Conservation (phyloP, 2,888 invertebrate species). For the Caenorhabditis sinica region DNA sequence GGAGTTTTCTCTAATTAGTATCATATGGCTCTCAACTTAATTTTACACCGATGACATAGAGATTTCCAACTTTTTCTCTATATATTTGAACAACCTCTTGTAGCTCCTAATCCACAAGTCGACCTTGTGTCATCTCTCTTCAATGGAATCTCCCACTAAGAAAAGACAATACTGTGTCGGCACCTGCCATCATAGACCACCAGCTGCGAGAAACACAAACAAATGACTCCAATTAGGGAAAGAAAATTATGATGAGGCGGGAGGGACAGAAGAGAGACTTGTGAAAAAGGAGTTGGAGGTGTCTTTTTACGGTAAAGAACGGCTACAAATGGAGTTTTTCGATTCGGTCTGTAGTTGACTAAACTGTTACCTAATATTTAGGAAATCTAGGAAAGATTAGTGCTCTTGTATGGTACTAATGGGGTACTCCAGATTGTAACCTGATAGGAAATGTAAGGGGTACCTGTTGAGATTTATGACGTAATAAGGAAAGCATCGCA, state of each 20-base stretch:
- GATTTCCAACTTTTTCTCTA: constrained; percentile 12
- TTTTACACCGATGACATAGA: background rate
- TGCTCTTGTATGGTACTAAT: background rate
- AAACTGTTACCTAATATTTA: background rate
- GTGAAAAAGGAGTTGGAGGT: constrained; percentile 13
- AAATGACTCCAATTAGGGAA: constrained; percentile 59
- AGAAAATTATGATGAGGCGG: constrained; percentile 28
- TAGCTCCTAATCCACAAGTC: constrained; percentile 17
- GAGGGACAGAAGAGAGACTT: background rate
- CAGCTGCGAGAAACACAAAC: constrained; percentile 61
- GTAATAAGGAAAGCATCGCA: background rate
- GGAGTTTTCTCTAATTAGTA: constrained; percentile 24
- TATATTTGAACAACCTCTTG: background rate
- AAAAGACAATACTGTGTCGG: constrained; percentile 57
- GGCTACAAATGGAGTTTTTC: constrained; percentile 1
- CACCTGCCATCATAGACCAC: constrained; percentile 28
- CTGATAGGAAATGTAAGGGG: background rate
- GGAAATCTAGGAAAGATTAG: background rate
- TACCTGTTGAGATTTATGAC: constrained; percentile 5
- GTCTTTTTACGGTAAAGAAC: constrained; percentile 26
- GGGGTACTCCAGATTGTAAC: constrained; percentile 3
- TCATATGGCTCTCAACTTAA: constrained; percentile 11
- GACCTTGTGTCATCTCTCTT: constrained; percentile 39
- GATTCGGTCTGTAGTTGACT: background rate
- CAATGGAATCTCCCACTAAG: constrained; percentile 35